Evolutionary conservation across 2,888 invertebrate species (phyloP), one percentile per base, ranked within the genome.

Genomic region (Pomacea canaliculata): DNA sequence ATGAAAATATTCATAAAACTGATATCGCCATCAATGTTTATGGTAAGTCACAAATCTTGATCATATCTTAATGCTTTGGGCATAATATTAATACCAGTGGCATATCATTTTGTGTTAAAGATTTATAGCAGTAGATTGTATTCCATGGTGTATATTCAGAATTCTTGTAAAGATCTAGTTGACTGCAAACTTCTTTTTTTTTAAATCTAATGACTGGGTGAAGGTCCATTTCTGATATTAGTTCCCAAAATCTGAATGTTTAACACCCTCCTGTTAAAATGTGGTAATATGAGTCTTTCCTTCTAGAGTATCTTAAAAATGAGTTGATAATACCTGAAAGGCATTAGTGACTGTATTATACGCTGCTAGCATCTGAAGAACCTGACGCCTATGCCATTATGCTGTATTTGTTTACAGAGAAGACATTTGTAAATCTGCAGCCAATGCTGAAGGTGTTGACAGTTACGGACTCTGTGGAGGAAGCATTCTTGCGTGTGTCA

Each of bases 361-460:
- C 12, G 60, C 60, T 60, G 16, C 60, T n/a, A 60, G 60, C 60
- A 60, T 2, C 16, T 60, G 60, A n/a, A 4, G 60, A 60, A 19
- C n/a, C 10, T 63, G 1, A 12, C 2, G n/a, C 27, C 5, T 8
- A 49, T 18, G 13, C 13, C 48, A 46, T 56, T 56, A 16, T 12
- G 7, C 37, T 37, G 37, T 37, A 37, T 37, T 16, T 56, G 8
- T 56, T 78, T 78, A 16, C 79, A 83, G 83, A 82, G 59, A 80
- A 79, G 60, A 76, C 80, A 19, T 83, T 82, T 80, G 76, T 84
- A 4, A 69, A 78, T 49, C 76, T 85, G 62, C 74, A 69, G 9
- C 70, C 82, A 7, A n/a, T 27, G 7, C 46, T 74, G 27, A 59
- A 70, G 10, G 76, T 63, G 37, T 63, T 82, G 1, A 76, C 73